Conservation (phyloP, 2,888 invertebrate species). For the Temnothorax ravouxi region DNA sequence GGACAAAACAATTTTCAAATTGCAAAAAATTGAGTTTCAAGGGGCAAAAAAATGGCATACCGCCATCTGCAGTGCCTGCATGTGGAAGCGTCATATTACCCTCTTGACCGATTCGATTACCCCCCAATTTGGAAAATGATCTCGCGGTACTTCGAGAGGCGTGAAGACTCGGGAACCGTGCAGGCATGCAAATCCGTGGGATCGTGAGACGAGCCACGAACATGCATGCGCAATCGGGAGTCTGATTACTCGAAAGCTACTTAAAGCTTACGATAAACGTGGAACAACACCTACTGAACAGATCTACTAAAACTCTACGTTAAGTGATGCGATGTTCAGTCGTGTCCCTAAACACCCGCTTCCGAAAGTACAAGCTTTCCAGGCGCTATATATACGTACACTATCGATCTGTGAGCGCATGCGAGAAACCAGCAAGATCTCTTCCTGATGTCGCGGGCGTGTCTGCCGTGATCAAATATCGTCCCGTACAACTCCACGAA, state of each 20-base stretch:
- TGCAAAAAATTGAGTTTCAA: no score
- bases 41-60: constrained; percentile 87
- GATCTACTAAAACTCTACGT: constrained; percentile 86
- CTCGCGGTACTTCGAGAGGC: constrained; percentile 89
- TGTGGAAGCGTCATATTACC: constrained; percentile 88
- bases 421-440: neutral
- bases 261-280: constrained; percentile 88
- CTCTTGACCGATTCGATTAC: constrained; percentile 88
- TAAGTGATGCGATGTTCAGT: constrained; percentile 89
- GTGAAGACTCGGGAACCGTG: constrained; percentile 87
- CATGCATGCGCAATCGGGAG: constrained; percentile 87
- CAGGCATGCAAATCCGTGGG: constrained; percentile 84
- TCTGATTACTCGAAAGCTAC: constrained; percentile 87
- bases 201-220: constrained; percentile 71
- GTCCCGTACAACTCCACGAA: neutral
- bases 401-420: neutral
- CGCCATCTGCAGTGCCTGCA: constrained; percentile 87
- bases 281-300: constrained; percentile 89
- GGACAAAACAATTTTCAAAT: no score
- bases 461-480: neutral
- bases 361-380: constrained; percentile 77
- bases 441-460: neutral
- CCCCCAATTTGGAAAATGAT: constrained; percentile 88
- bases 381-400: neutral
- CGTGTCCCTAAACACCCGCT: constrained; percentile 89